Evolutionary conservation across 2,113 vertebrate species (phyloP).

Genomic region (Arvicanthis niloticus): DNA sequence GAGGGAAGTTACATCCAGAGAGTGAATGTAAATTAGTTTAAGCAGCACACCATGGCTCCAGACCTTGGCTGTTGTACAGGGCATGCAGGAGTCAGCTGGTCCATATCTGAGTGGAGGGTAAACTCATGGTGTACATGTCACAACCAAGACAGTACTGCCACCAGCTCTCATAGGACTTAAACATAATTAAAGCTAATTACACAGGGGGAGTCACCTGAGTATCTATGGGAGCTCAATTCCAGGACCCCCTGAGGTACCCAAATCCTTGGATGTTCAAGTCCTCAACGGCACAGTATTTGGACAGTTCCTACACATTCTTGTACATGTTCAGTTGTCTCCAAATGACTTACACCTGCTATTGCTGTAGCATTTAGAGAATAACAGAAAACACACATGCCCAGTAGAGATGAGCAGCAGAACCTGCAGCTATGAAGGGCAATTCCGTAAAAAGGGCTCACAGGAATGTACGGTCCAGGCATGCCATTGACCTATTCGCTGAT

Average conservation of each 20-base stretch:
- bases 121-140: background rate
- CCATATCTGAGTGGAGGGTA: background rate
- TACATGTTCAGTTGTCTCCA: background rate
- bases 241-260: background rate
- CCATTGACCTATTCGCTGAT: background rate
- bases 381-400: background rate
- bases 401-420: background rate
- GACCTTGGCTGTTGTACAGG: rapidly evolving
- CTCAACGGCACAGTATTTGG: no score
- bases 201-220: no score
- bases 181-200: background rate
- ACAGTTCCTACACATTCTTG: background rate
- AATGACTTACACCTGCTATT: background rate
- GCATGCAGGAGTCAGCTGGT: background rate
- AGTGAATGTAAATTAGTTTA: rapidly evolving
- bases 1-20: background rate
- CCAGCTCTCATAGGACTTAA: no score
- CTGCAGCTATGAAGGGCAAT: background rate
- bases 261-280: background rate
- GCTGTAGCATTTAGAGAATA: background rate
- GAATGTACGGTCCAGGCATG: background rate
- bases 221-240: background rate
- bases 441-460: background rate
- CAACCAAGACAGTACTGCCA: background rate
- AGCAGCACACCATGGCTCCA: background rate